These are phyloP conservation scores for Athene cunicularia DNA, from an alignment of 2,113 vertebrate species.

Conservation along the genomic window DNA sequence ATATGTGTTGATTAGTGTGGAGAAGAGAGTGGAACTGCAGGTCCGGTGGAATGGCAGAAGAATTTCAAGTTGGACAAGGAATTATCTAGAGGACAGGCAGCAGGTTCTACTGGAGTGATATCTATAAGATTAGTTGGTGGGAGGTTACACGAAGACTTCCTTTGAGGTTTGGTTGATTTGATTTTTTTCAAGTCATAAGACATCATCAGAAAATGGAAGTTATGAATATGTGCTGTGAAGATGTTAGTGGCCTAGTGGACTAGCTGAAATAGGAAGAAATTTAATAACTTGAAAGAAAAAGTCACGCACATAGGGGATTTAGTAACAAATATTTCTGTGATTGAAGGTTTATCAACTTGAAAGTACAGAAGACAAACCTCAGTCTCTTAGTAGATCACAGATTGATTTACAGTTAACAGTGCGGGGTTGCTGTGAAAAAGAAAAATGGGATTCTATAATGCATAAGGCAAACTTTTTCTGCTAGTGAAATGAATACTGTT, in stretches of 20 bases:
- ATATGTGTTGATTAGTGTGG: neutral
- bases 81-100: neutral
- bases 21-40: neutral
- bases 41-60: too few relatives aligned
- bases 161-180: neutral
- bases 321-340: neutral
- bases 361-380: neutral
- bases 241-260: neutral
- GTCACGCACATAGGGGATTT: neutral
- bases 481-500: neutral
- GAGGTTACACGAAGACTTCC: neutral
- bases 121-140: neutral
- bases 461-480: neutral
- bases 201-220: neutral
- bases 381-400: neutral
- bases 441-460: neutral
- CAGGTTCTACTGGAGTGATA: neutral
- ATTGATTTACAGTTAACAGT: neutral
- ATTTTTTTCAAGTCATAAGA: neutral
- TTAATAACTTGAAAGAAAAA: neutral
- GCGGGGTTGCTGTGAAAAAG: neutral
- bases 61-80: neutral
- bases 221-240: neutral
- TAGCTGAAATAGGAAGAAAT: neutral
- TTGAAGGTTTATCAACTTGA: neutral